Base-by-base conservation (phyloP, 1,140 invertebrate species). In the Diabrotica undecimpunctata region DNA sequence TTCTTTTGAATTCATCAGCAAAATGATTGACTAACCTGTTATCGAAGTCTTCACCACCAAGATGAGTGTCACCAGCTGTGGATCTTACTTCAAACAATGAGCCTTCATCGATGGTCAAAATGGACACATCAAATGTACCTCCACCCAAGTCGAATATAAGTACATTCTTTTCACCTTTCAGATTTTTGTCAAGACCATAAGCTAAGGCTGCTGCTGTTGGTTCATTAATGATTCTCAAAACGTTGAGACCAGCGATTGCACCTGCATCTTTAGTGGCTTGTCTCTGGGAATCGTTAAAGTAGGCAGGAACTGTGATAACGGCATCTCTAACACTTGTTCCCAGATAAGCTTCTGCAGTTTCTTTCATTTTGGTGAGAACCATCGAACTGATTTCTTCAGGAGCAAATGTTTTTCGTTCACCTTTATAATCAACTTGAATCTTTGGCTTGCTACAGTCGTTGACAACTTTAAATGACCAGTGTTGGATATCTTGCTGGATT, bases 321-420 rank as follows among this genome's bases (percentile, higher is more conserved):
- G 75, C 75, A 62, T 77, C 72, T 13, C 46, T 68, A 8, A 77
- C 72, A 39, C 66, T 63, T 7, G 64, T 63, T 56, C 73, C 72
- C 25, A 74, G 55, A 51, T 79, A 87, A 79, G 83, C 85, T 83
- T 14, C 82, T 59, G 65, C 93, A 64, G 91, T 95, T 84, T 95
- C 92, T 85, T 93, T 94, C 92, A 95, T 94, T 69, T 93, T 94
- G 37, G 86, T 91, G 80, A 86, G 83, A 76, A 95, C 91, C 93
- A 95, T 92, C 5, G 90, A 90, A 54, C 67, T 71, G 35, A 71
- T 66, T 62, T 71, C 67, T 61, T 71, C 70, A 14, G 72, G 72
- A 62, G 66, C 60, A 59, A 72, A 72, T 25, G 46, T 61, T 59
- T 73, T 74, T 9, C 38, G 54, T 72, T 92, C 90, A 0, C 87